Evolutionary conservation across 2,888 invertebrate genomes (phyloP).

Genomic region (Rhamphomyia laevipes): DNA sequence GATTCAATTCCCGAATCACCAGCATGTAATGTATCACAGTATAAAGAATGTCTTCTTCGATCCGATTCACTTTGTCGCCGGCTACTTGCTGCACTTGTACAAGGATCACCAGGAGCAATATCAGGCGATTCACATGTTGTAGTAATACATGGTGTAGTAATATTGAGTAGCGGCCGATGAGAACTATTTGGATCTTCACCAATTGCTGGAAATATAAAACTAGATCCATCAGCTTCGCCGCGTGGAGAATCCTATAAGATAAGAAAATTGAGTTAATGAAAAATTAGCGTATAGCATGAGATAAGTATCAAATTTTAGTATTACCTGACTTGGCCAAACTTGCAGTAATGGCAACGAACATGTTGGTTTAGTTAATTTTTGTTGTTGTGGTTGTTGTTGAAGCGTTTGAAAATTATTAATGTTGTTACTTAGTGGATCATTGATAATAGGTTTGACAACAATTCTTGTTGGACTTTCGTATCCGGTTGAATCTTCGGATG

Average conservation of each 20-base stretch:
- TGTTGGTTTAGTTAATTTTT: conserved; percentile 35
- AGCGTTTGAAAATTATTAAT: conserved; percentile 24
- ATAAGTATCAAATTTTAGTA: conserved; percentile 1
- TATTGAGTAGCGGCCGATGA: conserved; percentile 15
- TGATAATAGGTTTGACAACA: conserved; percentile 23
- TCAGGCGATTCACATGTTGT: neutral
- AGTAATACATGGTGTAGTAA: conserved; percentile 12
- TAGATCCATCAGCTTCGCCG: conserved; percentile 54
- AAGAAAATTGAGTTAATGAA: neutral
- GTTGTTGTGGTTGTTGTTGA: conserved; percentile 14
- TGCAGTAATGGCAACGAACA: conserved; percentile 47
- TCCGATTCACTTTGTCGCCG: neutral
- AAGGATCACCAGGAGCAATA: neutral
- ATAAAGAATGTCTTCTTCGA: conserved; percentile 31
- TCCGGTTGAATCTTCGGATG: conserved; percentile 37
- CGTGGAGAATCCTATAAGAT: conserved; percentile 51
- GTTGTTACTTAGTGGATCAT: conserved; percentile 33
- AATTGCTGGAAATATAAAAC: conserved; percentile 51
- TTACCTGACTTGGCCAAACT: conserved; percentile 56
- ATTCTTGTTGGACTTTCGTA: conserved; percentile 41
- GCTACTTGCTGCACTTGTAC: neutral
- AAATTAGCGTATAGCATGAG: neutral
- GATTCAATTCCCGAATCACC: conserved; percentile 63
- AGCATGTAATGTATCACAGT: conserved; percentile 41
- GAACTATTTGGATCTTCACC: conserved; percentile 26